A percentile compares a stretch with the other conserved stretches of the same genome.
These are phyloP conservation scores for Idaea aversata DNA, from an alignment of 2,888 invertebrate species.

Conservation along the genomic window DNA sequence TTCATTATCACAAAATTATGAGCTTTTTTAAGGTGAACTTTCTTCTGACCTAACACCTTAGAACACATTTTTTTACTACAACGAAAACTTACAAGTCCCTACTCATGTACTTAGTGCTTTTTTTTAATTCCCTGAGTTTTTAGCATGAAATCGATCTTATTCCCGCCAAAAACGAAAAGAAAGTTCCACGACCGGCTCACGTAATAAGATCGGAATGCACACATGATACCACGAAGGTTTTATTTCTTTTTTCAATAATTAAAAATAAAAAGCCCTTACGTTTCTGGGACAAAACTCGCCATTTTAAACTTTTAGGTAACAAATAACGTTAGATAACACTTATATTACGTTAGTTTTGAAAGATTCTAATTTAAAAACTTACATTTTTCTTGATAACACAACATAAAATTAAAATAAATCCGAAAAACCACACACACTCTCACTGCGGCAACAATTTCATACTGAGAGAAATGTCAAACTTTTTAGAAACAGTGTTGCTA, in stretches of 20 bases:
- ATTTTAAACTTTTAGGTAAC: conserved; percentile 13
- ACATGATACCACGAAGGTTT: conserved; percentile 69
- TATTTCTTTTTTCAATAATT: conserved; percentile 52
- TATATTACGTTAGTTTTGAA: conserved; percentile 26
- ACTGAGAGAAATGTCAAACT: conserved; percentile 71
- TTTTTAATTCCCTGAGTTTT: no score
- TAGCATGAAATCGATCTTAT: conserved; percentile 7
- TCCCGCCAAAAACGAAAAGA: conserved; percentile 53
- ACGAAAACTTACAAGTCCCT: no score
- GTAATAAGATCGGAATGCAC: conserved; percentile 73
- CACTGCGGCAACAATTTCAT: conserved; percentile 62
- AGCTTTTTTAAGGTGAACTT: no score
- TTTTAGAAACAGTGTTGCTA: conserved; percentile 53
- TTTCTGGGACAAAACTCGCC: conserved; percentile 54
- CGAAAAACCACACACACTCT: conserved; percentile 68
- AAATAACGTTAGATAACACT: conserved; percentile 22
- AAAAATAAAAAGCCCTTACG: conserved; percentile 53
- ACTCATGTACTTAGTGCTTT: no score
- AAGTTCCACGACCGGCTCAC: conserved; percentile 51
- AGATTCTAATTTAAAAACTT: conserved; percentile 66
- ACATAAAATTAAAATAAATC: conserved; percentile 65
- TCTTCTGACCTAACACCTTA: no score
- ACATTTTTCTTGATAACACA: conserved; percentile 61
- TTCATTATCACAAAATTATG: no score
- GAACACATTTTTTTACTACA: no score